Percentiles rank a stretch among this genome's conserved stretches.
phyloP scores from a whole-genome alignment of 2,113 vertebrate species.

The Nesoenas mayeri region DNA sequence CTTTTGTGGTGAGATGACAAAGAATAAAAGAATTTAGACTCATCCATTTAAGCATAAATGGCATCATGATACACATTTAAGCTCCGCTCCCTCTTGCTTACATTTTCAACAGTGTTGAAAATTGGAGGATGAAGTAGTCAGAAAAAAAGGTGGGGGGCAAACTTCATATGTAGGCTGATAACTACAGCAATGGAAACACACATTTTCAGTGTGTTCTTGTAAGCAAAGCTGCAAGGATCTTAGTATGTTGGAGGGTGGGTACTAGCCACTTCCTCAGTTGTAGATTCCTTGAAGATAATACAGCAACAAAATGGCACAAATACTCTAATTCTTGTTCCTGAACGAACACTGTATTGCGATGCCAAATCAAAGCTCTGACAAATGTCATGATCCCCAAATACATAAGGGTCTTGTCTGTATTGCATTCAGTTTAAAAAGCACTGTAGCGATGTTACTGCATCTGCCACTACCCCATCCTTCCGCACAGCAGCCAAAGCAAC shows the following conservation, averaged over 20 bases:
- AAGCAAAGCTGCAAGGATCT: not conserved
- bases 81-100: not conserved
- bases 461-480: not conserved
- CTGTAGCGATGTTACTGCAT: not conserved
- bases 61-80: not conserved
- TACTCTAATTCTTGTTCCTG: not conserved
- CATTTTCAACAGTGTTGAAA: not conserved
- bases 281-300: not conserved
- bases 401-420: not conserved
- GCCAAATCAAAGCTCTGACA: not conserved
- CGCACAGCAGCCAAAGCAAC: not conserved
- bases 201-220: not conserved
- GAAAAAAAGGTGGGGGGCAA: not conserved
- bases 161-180: not conserved
- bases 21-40: not conserved
- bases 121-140: not conserved
- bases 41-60: not conserved
- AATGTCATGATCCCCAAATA: not conserved
- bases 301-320: not conserved
- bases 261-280: not conserved
- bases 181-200: not conserved
- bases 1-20: not conserved
- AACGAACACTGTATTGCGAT: not conserved
- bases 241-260: not conserved
- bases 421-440: not conserved